Evolutionary conservation across 2,888 invertebrate species (phyloP), one percentile per base, ranked within the genome.

Genomic region (Herminia tarsipennalis): DNA sequence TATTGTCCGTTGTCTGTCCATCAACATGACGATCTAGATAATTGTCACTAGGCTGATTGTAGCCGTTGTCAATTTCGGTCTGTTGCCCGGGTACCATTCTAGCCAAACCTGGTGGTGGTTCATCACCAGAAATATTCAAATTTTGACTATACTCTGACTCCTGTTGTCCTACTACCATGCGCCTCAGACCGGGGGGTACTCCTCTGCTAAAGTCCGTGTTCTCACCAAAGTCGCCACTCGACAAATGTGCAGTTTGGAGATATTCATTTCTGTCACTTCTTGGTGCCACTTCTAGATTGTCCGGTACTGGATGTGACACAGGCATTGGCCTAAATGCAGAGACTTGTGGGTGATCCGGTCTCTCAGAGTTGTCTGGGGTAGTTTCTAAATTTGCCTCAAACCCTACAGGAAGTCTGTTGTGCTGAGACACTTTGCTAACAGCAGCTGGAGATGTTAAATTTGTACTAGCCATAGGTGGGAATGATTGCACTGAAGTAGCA

Each of bases 201-300:
- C 88, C 85, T 22, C 73, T 67, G 44, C 83, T 83, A 29, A 85
- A 87, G 57, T 90, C 87, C 2, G 88, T 85, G 60, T 91, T 91
- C 52, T 88, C 90, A 6, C 79, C 81, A 56, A 86, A 92, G 59
- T 92, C 91, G 5, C 87, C 83, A 61, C 93, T 93, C 1, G 95
- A 95, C 32, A 95, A 81, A 69, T 95, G 95, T 10, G 95, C 95
- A 1, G 95, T 96, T 82, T 95, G 95, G 46, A 96, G 82, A 76
- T 96, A 96, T 76, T 95, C 94, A 75, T 95, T 95, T 45, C 95
- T 90, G 65, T 96, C 95, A 74, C 93, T 94, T 50, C 93, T 94
- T 0, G 94, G 94, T 6, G 93, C 93, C 17, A 94, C 90, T 78
- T 94, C 95, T 66, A 92, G 80, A 69, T 93, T 93, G 47, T 93